Evolutionary conservation across 2,888 invertebrate species (phyloP), one percentile per base, ranked within the genome.

Genomic region (Chouioia cunea): DNA sequence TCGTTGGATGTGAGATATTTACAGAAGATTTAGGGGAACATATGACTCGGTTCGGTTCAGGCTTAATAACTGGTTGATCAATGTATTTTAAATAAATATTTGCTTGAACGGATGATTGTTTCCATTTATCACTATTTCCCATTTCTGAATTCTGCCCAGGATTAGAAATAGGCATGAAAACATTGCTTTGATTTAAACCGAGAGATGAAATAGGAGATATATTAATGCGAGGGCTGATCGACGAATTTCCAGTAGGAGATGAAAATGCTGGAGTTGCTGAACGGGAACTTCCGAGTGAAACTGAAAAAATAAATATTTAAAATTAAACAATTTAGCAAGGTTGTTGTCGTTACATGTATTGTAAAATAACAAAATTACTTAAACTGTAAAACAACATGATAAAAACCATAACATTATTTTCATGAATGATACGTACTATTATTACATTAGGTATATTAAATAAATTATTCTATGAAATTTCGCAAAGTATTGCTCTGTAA

Each of bases 201-300:
- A 90, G 90, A 0, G 83, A 81, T 63, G 91, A 91, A 57, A 92
- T 89, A 43, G 90, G 90, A 72, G 92, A 91, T 82, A 91, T 90
- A 87, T 89, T 88, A 78, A 90, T 90, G 77, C 91, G 87, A 22
- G 92, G 90, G 4, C 92, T 92, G 71, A 87, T 85, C 60, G 91
- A 90, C 46, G 90, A 89, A 78, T 91, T 91, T 71, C 91, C 91
- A 70, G 90, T 92, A 67, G 92, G 91, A 60, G 92, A 91, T 52
- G 95, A 93, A 83, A 94, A 96, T 47, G 96, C 95, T 58, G 97
- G 97, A 60, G 97, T 96, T 64, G 95, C 96, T 50, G 97, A 96
- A 72, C 97, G 91, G 16, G 97, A 97, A 85, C 96, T 96, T 78
- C 97, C 95, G 79, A 97, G 88, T 15, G 97, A 97, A 78, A 97